Base-by-base conservation (phyloP, 2,113 vertebrate species). In the Isichthys henryi region DNA sequence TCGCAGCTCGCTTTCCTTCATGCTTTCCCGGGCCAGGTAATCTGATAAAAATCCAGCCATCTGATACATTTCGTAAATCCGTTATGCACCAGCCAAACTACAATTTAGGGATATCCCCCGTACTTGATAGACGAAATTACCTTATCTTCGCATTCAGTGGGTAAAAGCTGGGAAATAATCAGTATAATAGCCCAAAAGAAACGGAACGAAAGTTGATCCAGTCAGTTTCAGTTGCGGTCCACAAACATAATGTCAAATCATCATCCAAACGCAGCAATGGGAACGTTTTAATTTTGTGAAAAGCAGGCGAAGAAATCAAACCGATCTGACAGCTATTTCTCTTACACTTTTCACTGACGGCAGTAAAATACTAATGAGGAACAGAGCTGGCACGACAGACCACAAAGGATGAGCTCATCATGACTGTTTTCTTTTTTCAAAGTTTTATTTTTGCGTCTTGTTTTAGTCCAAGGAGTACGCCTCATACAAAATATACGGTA, bases 401-500 rank as follows among this genome's bases (percentile, higher is more conserved):
- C 74, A 35, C 45, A 83, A 48, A 77, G 77, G 49, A 80, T 77
- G 62, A 89, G 74, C 39, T 89, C 88, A 89, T 35, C 49, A 80
- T 17, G 43, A 74, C 35, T 45, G 2, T 39, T 15, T 89, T 21
- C 39, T 49, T 77, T 88, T 39, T 43, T 52, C 49, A 89, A 88
- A 48, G 46, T 23, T 86, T 90, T 92, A 92, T 92, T 92, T 95
- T 91, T 92, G 93, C 90, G 50, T 87, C 93, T 94, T 93, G 86
- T 94, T 91, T 95, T 96, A 97, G 97, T 97, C 96, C 95, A 97
- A 97, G 96, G 96, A 97, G 96, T 96, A 96, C 96, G 96, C 96
- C 96, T 97, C 95, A 96, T 98, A 98, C 97, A 98, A 98, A 98
- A 98, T 95, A 95, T 96, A 95, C 95, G 96, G 95, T 97, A 97